Conservation (phyloP, 2,113 vertebrate genomes). For the Nestor notabilis region DNA sequence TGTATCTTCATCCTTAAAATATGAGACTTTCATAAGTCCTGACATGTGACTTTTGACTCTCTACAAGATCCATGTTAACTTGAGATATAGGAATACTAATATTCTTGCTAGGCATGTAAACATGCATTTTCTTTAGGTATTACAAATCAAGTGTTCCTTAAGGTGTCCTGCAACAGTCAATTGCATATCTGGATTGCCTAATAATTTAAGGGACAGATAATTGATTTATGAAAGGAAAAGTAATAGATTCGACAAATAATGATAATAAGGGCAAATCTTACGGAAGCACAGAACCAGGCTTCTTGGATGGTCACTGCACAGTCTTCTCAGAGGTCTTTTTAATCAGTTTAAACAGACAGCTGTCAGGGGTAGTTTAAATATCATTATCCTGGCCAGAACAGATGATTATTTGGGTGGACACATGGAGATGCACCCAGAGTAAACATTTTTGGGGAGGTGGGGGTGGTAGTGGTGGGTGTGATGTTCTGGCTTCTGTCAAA, state of each 20-base stretch:
- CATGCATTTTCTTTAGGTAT: background rate
- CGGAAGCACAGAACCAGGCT: background rate
- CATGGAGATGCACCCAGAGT: background rate
- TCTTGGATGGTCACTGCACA: accelerated
- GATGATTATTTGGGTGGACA: background rate
- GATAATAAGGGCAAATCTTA: background rate
- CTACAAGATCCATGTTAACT: background rate
- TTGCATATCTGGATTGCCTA: background rate
- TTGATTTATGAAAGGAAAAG: background rate
- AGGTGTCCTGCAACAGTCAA: background rate
- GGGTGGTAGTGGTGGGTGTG: too few relatives aligned
- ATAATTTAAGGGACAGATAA: background rate
- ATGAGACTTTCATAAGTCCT: background rate
- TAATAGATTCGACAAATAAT: background rate
- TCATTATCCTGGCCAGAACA: background rate
- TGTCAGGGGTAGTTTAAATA: background rate
- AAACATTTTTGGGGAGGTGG: too few relatives aligned
- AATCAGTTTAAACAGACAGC: background rate
- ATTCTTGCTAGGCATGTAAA: background rate
- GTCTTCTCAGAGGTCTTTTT: background rate
- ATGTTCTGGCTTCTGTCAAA: background rate
- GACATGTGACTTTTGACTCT: background rate
- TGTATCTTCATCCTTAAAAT: background rate
- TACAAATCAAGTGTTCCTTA: background rate
- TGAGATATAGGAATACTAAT: background rate